Evolutionary conservation across 2,797 vertebrate genomes (phyloP).

Genomic region (Notolabrus celidotus): DNA sequence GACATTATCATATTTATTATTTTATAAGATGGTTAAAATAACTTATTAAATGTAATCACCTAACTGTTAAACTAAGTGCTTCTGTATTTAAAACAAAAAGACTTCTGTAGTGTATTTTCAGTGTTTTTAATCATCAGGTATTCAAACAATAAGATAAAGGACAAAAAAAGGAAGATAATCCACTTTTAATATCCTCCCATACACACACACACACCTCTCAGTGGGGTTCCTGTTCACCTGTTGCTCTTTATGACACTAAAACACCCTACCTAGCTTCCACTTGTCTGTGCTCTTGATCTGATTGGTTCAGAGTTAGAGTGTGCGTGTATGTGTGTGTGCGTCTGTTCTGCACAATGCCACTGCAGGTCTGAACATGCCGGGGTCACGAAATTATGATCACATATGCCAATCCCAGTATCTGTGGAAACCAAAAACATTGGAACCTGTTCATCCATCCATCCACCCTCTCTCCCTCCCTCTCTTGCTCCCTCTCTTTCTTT

Average conservation of each 20-base stretch:
- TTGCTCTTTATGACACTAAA: conserved; percentile 48
- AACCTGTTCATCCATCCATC: conserved; percentile 90
- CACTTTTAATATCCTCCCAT: conserved; percentile 40
- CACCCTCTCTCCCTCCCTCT: conserved; percentile 31
- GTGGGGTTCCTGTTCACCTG: conserved; percentile 77
- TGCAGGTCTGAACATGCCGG: conserved; percentile 95
- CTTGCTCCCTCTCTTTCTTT: conserved; percentile 17
- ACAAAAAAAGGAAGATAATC: conserved; percentile 33
- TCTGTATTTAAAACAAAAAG: not conserved
- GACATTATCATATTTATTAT: not conserved
- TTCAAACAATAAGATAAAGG: conserved; percentile 12
- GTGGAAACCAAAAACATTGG: conserved; percentile 99
- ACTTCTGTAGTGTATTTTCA: not conserved
- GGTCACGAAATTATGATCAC: conserved; percentile 86
- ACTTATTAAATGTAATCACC: too few species aligned
- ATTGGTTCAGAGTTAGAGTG: conserved; percentile 59
- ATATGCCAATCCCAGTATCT: conserved; percentile 95
- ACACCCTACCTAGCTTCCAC: conserved; percentile 56
- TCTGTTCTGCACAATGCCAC: conserved; percentile 84
- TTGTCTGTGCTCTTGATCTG: conserved; percentile 42
- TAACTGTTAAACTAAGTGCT: not conserved
- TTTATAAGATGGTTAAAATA: too few species aligned
- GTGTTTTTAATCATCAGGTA: not conserved
- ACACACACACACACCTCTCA: conserved; percentile 17
- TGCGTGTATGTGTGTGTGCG: conserved; percentile 56